These are phyloP conservation scores for Clavelina lepadiformis DNA, from an alignment of 23 tunicate species.

Conservation along the genomic window DNA sequence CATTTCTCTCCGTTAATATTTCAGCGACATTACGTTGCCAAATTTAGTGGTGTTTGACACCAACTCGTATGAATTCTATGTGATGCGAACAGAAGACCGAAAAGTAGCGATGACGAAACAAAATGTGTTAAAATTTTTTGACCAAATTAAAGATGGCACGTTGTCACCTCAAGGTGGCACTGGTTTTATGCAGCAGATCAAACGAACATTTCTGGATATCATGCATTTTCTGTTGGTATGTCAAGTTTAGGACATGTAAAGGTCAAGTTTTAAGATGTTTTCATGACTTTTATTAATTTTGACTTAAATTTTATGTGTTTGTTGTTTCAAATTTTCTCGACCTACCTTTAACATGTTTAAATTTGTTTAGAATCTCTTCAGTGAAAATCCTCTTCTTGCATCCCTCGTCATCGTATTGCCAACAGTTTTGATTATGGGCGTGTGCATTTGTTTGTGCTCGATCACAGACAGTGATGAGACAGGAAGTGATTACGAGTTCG, in stretches of 20 bases:
- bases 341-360: too few species aligned
- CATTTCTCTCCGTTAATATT: too few species aligned
- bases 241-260: too few species aligned
- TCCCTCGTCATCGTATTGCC: conserved; percentile 61
- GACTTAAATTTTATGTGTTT: neutral
- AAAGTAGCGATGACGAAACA: conserved; percentile 12
- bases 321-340: neutral
- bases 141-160: conserved; percentile 35
- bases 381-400: conserved; percentile 54
- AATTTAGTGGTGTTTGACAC: conserved; percentile 69
- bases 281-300: neutral
- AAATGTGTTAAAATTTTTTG: conserved; percentile 37
- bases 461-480: conserved; percentile 48
- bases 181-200: conserved; percentile 46
- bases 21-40: conserved; percentile 50
- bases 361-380: conserved; percentile 45
- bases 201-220: conserved; percentile 16
- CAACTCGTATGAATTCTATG: conserved; percentile 33
- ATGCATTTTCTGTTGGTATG: too few species aligned
- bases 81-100: conserved; percentile 19
- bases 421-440: conserved; percentile 34
- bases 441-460: conserved; percentile 76
- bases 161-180: conserved; percentile 49
- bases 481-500: too few species aligned
- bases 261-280: too few species aligned